Base-by-base conservation (phyloP, 2,888 invertebrate genomes). In the Epirrita christyi region DNA sequence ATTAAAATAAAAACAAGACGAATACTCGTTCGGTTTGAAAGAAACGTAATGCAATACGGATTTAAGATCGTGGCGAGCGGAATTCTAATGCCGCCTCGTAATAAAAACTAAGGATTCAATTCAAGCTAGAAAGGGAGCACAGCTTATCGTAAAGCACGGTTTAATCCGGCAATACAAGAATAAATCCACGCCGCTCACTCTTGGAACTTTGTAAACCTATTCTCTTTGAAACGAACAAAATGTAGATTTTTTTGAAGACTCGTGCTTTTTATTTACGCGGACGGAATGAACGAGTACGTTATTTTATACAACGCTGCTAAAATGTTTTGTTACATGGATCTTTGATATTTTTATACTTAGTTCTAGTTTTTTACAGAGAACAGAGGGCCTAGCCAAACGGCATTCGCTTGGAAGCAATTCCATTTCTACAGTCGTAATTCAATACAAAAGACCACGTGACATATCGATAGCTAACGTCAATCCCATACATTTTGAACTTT, bases 101-200 rank as follows among this genome's bases (percentile, higher is more conserved):
- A 77, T 80, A 79, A 83, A 79, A 80, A 81, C 74, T 73, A 71
- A 79, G 76, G 72, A 76, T 79, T 78, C 79, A 78, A 79, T 80
- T 75, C 63, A 57, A 71, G 65, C 57, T 63, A 63, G 70, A 69
- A 64, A 66, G 68, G 69, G 68, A 70, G 65, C 61, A 66, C 61
- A 70, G 78, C 75, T 81, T 80, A 76, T 66, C 66, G 70, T 66
- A 58, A 65, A 72, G 69, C 67, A 73, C 59, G 57, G 64, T 67
- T 67, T 80, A 80, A 83, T 79, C 82, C 75, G 54, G 70, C 71
- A 77, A 78, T 80, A 77, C 72, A 72, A 72, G 67, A 69, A 70
- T 71, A 76, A 78, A 79, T 73, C 76, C 70, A 60, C 57, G 53
- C 66, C 69, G 61, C 71, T 71, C 68, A 66, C 70, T 68, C 67